Base-by-base conservation (phyloP, 2,113 vertebrate species). In the Pteruthius melanotis region DNA sequence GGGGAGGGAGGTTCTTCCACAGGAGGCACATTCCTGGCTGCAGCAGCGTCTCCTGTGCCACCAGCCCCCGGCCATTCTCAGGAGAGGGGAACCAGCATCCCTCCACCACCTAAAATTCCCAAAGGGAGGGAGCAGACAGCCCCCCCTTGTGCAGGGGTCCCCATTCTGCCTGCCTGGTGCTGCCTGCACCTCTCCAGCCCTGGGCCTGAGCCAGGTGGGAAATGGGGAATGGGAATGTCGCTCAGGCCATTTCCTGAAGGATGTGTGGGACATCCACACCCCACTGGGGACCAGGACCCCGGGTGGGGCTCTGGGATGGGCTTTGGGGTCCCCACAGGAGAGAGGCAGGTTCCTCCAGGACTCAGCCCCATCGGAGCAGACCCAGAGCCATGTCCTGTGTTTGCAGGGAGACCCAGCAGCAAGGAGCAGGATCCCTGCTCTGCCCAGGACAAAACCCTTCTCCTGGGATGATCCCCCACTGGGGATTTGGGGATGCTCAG, bases 91-190 rank as follows among this genome's bases (percentile, higher is more conserved):
- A 19, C 35, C 11, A 5, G 53, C 52, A 9, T 33, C 37, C 31
- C 69, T 35, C 4, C 0, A 3, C 3, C 4, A 0, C 2, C 9
- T 7, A 3, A 57, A 49, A 65, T 2, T 2, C 42, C 42, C 9
- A 1, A 24, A 63, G 26, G 24, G 45, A 78, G 56, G 60, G n/a
- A 78, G n/a, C 5, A 17, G 65, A 37, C 4, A 16, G 33, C 60
- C 7, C 44, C 2, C 0, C 1, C 6, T 12, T 6, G 61, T 2
- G 4, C 61, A 35, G 85, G 61, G 60, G 11, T 22, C 15, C 19
- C 3, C 17, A 22, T 64, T 69, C 74, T 37, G 37, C 83, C 80
- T 27, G 44, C 53, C 76, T 47, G 65, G 10, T 22, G 47, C 23
- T 30, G n/a, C 82, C 63, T 18, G 85, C 40, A 59, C 33, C 44